Conservation (phyloP, 2,113 vertebrate species). For the Naja naja region DNA sequence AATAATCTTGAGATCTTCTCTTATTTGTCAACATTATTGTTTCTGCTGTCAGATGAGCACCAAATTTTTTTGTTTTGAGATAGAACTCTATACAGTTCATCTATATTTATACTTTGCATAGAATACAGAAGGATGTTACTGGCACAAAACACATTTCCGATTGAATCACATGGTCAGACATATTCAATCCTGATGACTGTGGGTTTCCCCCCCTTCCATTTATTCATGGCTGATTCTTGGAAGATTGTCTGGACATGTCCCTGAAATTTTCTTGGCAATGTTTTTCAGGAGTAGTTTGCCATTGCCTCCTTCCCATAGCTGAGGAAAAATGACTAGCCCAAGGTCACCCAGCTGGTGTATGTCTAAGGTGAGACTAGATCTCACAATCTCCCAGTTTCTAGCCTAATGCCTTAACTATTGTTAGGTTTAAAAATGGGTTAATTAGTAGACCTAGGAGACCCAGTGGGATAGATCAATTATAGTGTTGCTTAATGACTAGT, state of each 20-base stretch:
- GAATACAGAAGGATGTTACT: not conserved
- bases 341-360: not conserved
- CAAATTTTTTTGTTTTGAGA: not conserved
- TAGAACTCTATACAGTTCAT: no score
- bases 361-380: not conserved
- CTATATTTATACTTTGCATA: not conserved
- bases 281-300: not conserved
- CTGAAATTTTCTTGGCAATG: not conserved
- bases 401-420: not conserved
- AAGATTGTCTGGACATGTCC: not conserved
- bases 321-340: not conserved
- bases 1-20: not conserved
- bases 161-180: not conserved
- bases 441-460: not conserved
- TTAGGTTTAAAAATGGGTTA: not conserved
- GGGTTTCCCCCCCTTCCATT: accelerated
- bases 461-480: not conserved
- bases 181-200: not conserved
- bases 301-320: not conserved
- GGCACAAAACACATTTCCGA: not conserved
- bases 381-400: no score
- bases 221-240: not conserved
- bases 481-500: not conserved
- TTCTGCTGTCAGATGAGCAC: not conserved
- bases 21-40: not conserved